Evolutionary conservation across 2,888 invertebrate genomes (phyloP).

Genomic region (Lithophane leautieri): DNA sequence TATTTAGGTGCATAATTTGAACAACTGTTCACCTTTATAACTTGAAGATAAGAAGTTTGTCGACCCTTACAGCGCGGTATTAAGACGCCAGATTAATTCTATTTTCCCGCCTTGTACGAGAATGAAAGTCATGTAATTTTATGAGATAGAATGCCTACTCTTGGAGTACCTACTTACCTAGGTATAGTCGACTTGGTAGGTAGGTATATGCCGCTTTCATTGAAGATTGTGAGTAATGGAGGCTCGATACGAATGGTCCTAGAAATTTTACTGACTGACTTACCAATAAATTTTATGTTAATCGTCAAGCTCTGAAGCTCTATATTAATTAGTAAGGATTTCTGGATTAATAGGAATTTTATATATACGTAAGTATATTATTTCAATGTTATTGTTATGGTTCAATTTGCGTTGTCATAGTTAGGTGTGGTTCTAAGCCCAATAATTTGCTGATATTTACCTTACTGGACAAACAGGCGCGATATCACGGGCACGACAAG

Average conservation of each 20-base stretch:
- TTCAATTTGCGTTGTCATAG: constrained; percentile 16
- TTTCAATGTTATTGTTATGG: constrained; percentile 1
- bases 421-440: background rate
- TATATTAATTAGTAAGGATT: background rate
- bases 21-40: constrained; percentile 7
- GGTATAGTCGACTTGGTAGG: background rate
- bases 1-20: background rate
- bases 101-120: background rate
- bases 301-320: background rate
- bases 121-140: constrained; percentile 46
- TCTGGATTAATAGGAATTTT: background rate
- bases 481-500: no score
- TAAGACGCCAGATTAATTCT: constrained; percentile 16
- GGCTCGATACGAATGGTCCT: background rate
- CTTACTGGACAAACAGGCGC: no score
- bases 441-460: background rate
- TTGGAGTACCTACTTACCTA: background rate
- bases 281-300: background rate
- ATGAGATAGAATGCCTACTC: constrained; percentile 7
- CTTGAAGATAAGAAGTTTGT: constrained; percentile 27
- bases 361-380: background rate
- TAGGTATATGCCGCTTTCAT: background rate
- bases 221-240: background rate
- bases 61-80: constrained; percentile 6
- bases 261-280: background rate